phyloP scores from a whole-genome alignment of 2,888 invertebrate genomes.

The Spodoptera littoralis region DNA sequence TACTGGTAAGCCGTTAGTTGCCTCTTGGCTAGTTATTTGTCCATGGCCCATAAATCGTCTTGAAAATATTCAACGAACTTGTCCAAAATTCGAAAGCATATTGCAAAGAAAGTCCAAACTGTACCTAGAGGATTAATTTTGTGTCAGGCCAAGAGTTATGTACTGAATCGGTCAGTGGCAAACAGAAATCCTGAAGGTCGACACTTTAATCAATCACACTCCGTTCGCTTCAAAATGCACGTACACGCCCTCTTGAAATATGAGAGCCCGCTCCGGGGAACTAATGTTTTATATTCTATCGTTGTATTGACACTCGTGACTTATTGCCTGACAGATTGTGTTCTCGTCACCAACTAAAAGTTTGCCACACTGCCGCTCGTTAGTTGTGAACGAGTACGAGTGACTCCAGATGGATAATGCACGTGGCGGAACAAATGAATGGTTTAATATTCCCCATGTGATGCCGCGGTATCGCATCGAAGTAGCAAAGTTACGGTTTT shows the following conservation, averaged over 20 bases:
- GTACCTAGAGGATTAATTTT: slow-evolving; percentile 45
- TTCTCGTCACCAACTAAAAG: slow-evolving; percentile 42
- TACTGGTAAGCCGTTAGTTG: background rate
- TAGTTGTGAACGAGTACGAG: slow-evolving; percentile 23
- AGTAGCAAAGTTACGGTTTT: slow-evolving; percentile 39
- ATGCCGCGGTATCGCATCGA: slow-evolving; percentile 31
- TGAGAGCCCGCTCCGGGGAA: slow-evolving; percentile 72
- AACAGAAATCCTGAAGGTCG: slow-evolving; percentile 68
- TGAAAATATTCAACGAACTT: slow-evolving; percentile 17
- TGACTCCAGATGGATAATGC: slow-evolving; percentile 36
- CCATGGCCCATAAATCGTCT: slow-evolving; percentile 9
- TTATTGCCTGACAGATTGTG: slow-evolving; percentile 79
- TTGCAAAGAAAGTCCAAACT: slow-evolving; percentile 25
- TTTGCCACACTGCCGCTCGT: slow-evolving; percentile 12
- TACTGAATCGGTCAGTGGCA: slow-evolving; percentile 55
- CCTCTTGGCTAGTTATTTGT: slow-evolving; percentile 1
- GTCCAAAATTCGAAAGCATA: slow-evolving; percentile 25
- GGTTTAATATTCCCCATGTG: slow-evolving; percentile 46
- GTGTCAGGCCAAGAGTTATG: slow-evolving; percentile 40
- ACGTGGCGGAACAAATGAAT: slow-evolving; percentile 36
- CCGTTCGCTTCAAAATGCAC: slow-evolving; percentile 72
- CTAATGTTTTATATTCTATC: slow-evolving; percentile 83
- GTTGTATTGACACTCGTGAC: slow-evolving; percentile 82
- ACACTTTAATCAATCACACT: slow-evolving; percentile 81
- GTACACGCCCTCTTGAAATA: slow-evolving; percentile 77